Base-by-base conservation (phyloP, 2,888 invertebrate species). In the Ligdia adustata region DNA sequence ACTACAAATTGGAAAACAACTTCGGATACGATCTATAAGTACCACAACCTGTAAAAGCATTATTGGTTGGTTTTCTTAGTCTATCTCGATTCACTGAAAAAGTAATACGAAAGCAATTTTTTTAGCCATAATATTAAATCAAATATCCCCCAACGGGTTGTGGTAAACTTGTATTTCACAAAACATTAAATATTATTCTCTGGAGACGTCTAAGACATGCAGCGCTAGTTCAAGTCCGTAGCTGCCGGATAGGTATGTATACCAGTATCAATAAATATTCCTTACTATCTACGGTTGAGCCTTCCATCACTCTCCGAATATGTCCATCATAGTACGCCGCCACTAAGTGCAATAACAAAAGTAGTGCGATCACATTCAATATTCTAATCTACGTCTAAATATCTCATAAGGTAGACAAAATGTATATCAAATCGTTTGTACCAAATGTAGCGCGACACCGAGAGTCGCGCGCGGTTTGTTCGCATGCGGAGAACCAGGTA, bases 351-450 rank as follows among this genome's bases (percentile, higher is more conserved):
- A 74, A 72, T 73, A 72, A 69, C 71, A 71, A 72, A 69, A 62
- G 70, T 79, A 79, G 88, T 88, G 88, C 88, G 64, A 72, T 79
- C 78, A 84, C 79, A 79, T 79, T 72, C 60, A 74, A 62, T 55
- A 57, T 11, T 60, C 75, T 80, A 78, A 73, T 62, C 62, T 83
- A 83, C 57, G 60, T 62, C 65, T 76, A 78, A 66, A 65, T 60
- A 58, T 60, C 71, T 77, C 69, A 73, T 76, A 77, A 75, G 65
- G 66, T 74, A 69, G 66, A 70, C 35, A 72, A 69, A 70, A 63
- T 66, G 60, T 66, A 73, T 77, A 80, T 82, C 73, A 79, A 84
- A 79, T 80, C 77, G 72, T 73, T 84, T 89, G 88, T 87, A 87
- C 88, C 84, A 79, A 44, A 49, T 35, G 37, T 43, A 29, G 39